Percentiles rank a stretch among this genome's conserved stretches.
These are phyloP conservation scores for Dyspetes luteomarginatus DNA, from an alignment of 2,888 invertebrate species.

Conservation along the genomic window DNA sequence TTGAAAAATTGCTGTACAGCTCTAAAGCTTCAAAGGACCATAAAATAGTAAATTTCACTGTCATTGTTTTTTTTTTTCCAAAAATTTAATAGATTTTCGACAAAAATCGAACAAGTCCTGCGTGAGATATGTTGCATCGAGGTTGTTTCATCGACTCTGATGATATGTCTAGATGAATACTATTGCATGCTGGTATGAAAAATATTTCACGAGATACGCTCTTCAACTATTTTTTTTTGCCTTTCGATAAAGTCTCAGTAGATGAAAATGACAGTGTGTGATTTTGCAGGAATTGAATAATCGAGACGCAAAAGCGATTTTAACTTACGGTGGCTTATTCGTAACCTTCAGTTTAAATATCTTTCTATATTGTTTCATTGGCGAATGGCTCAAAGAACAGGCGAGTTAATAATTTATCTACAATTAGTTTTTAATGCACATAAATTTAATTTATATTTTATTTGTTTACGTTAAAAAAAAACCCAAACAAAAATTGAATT, in stretches of 20 bases:
- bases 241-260: constrained; percentile 22
- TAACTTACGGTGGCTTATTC: constrained; percentile 57
- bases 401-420: constrained; percentile 27
- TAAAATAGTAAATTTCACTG: background rate
- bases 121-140: constrained; percentile 76
- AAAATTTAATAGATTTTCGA: constrained; percentile 71
- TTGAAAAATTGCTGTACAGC: background rate
- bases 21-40: background rate
- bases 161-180: constrained; percentile 78
- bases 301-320: constrained; percentile 41
- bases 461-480: too few species aligned
- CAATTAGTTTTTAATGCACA: background rate
- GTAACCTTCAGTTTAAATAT: constrained; percentile 65
- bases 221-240: too few species aligned
- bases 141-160: constrained; percentile 75
- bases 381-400: constrained; percentile 64
- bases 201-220: background rate
- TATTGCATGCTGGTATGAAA: constrained; percentile 73
- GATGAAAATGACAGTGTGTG: background rate
- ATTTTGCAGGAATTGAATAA: constrained; percentile 63
- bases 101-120: constrained; percentile 71
- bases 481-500: too few species aligned
- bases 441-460: too few species aligned
- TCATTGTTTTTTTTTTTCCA: constrained; percentile 5
- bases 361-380: constrained; percentile 70